Evolutionary conservation across 53 echinoderm and acorn worm genomes (phyloP).

Genomic region (Arbacia lixula): DNA sequence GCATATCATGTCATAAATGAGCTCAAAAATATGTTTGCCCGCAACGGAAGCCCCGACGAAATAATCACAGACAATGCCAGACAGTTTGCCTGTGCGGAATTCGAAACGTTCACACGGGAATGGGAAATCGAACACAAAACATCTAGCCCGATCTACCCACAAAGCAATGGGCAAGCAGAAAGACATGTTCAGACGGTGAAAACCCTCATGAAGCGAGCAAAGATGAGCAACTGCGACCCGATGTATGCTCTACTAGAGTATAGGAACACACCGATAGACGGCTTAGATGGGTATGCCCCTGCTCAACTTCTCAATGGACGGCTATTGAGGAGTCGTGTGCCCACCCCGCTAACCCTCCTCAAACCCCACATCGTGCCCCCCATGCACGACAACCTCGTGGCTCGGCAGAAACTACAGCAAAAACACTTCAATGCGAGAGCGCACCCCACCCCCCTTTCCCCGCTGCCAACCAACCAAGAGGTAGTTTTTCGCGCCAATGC

Average conservation of each 20-base stretch:
- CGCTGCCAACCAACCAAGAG: too few relatives aligned
- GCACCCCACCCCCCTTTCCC: too few relatives aligned
- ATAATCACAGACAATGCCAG: conserved; percentile 56
- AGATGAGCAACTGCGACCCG: too few relatives aligned
- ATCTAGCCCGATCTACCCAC: conserved; percentile 33
- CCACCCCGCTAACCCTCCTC: neutral
- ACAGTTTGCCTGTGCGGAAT: neutral
- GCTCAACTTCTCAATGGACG: too few relatives aligned
- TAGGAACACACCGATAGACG: too few relatives aligned
- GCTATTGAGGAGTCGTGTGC: neutral
- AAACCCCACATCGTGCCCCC: neutral
- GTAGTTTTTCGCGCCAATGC: too few relatives aligned
- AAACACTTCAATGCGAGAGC: too few relatives aligned
- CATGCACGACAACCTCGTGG: neutral
- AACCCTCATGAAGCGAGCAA: conserved; percentile 48
- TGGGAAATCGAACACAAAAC: conserved; percentile 52
- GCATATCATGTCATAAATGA: conserved; percentile 51
- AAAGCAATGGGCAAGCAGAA: conserved; percentile 40
- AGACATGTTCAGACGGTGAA: neutral
- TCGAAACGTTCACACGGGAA: neutral
- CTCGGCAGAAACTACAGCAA: too few relatives aligned
- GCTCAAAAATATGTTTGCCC: conserved; percentile 56
- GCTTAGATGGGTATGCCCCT: too few relatives aligned
- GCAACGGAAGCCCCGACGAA: conserved; percentile 49
- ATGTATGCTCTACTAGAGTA: too few relatives aligned